Conservation (phyloP, 2,888 invertebrate genomes). For the Scotopteryx bipunctaria region DNA sequence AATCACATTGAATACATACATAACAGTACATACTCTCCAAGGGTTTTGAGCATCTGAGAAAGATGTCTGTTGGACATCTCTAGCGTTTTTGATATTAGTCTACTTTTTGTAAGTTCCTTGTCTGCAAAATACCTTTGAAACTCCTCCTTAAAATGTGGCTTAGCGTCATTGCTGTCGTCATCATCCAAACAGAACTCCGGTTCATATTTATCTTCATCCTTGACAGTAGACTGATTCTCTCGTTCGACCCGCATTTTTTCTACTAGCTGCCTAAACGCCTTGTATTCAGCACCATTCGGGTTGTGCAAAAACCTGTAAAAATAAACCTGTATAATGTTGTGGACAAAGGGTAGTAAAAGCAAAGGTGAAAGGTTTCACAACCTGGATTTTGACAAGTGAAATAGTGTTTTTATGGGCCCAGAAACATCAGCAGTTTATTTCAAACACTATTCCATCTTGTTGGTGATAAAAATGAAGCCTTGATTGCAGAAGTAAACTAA, state of each 20-base stretch:
- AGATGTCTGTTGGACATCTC: too few relatives aligned
- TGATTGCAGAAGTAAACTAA: conserved; percentile 29
- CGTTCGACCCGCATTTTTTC: conserved; percentile 55
- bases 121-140: conserved; percentile 61
- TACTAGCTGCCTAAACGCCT: conserved; percentile 74
- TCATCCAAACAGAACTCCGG: conserved; percentile 78
- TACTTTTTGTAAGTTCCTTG: not conserved
- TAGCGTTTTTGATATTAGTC: too few relatives aligned
- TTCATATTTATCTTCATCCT: conserved; percentile 79
- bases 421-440: not conserved
- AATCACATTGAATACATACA: too few relatives aligned
- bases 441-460: conserved; percentile 34
- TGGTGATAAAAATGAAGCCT: conserved; percentile 37
- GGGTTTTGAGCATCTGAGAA: too few relatives aligned
- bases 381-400: conserved; percentile 48
- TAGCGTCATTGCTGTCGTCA: conserved; percentile 74
- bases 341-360: conserved; percentile 47
- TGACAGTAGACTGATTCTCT: conserved; percentile 63
- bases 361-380: conserved; percentile 58
- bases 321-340: conserved; percentile 40
- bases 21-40: too few relatives aligned
- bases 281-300: conserved; percentile 72
- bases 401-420: conserved; percentile 14
- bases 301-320: conserved; percentile 78
- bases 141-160: conserved; percentile 64